Percentiles rank a stretch among this genome's conserved stretches.
Evolutionary conservation across 2,113 vertebrate genomes (phyloP).

Genomic region (Podocnemis expansa): DNA sequence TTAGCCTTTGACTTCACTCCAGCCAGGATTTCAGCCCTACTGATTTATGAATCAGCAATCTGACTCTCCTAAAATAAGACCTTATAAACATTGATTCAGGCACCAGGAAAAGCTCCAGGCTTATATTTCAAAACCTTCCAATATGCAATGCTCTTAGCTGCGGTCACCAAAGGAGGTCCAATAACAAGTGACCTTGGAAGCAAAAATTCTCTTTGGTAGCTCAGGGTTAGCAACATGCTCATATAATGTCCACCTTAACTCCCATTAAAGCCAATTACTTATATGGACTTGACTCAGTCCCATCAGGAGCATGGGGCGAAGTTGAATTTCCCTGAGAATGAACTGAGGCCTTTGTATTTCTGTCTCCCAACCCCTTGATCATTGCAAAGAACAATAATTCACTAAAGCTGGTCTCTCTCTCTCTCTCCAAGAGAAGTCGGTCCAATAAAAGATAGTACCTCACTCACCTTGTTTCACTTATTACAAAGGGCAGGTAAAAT

Average conservation of each 20-base stretch:
- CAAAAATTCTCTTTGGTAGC: not conserved
- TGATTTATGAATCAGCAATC: not conserved
- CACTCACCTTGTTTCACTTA: not conserved
- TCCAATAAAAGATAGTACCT: not conserved
- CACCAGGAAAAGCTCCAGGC: not conserved
- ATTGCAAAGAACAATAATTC: not conserved
- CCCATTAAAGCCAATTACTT: not conserved
- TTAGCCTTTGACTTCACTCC: not conserved
- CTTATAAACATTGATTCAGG: not conserved
- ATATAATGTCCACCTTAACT: not conserved
- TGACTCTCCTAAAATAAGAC: not conserved
- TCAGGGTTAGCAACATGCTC: not conserved
- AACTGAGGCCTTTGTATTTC: not conserved
- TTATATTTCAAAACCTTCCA: not conserved
- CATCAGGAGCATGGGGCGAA: not conserved
- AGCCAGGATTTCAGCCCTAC: not conserved
- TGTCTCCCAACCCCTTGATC: not conserved
- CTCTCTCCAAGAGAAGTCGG: not conserved
- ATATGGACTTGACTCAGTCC: not conserved
- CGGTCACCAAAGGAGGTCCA: not conserved
- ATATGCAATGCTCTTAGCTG: not conserved
- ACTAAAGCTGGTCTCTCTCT: not conserved
- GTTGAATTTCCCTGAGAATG: not conserved
- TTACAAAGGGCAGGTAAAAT: slow-evolving; percentile 29
- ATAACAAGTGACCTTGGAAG: not conserved